Percentiles rank a stretch among this genome's conserved stretches.
These are phyloP conservation scores for Phengaris arion DNA, from an alignment of 2,888 invertebrate species.

Conservation along the genomic window DNA sequence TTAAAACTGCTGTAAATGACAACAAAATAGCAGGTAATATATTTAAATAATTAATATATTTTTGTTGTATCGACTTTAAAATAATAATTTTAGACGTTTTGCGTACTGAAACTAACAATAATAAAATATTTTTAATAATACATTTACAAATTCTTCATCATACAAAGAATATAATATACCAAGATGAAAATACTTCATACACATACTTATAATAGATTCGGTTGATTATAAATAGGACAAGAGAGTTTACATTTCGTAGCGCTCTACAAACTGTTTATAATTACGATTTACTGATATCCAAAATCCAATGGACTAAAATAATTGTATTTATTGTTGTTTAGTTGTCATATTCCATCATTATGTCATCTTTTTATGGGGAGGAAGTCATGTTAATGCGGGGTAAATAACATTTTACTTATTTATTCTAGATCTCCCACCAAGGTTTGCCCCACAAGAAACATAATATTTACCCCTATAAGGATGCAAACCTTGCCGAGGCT, in stretches of 20 bases:
- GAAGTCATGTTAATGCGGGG: too few species aligned
- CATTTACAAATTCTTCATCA: neutral
- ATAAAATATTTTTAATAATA: neutral
- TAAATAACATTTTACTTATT: too few species aligned
- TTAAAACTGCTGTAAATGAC: conserved; percentile 2
- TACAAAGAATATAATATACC: neutral
- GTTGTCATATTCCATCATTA: too few species aligned
- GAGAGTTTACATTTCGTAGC: neutral
- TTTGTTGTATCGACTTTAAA: neutral
- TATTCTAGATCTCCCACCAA: too few species aligned
- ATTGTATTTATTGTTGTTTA: too few species aligned
- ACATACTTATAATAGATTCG: neutral
- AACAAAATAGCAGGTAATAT: neutral
- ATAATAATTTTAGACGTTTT: neutral
- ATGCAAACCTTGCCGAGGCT: neutral
- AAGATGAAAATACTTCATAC: neutral
- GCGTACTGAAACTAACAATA: neutral
- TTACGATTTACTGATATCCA: too few species aligned
- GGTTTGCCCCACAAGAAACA: neutral
- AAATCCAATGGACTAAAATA: too few species aligned
- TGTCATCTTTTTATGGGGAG: too few species aligned
- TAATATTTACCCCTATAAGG: neutral
- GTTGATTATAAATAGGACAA: neutral
- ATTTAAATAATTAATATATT: neutral
- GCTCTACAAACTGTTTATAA: too few species aligned